Evolutionary conservation across 2,888 invertebrate genomes (phyloP).

Genomic region (Aromia moschata): DNA sequence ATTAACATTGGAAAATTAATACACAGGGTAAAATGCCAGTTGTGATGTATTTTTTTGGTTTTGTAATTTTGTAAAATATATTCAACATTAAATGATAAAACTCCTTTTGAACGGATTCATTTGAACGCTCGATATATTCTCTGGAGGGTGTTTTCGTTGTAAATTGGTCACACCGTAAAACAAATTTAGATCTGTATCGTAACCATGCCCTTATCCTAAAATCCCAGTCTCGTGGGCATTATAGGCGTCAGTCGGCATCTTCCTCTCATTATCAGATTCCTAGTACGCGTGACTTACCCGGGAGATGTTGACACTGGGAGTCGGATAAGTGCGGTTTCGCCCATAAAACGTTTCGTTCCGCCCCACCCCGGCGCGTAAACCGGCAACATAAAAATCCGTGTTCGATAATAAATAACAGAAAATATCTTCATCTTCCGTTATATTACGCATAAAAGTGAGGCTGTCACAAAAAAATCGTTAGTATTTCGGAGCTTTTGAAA

Average conservation of each 20-base stretch:
- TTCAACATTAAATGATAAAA: too few relatives aligned
- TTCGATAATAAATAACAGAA: constrained; percentile 46
- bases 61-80: too few relatives aligned
- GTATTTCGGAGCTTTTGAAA: constrained; percentile 51
- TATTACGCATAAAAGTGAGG: constrained; percentile 43
- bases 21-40: too few relatives aligned
- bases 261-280: constrained; percentile 15
- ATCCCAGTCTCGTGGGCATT: too few relatives aligned
- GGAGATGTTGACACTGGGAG: constrained; percentile 23
- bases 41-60: too few relatives aligned
- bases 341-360: constrained; percentile 47
- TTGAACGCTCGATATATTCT: too few relatives aligned
- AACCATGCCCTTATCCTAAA: too few relatives aligned
- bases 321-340: constrained; percentile 36
- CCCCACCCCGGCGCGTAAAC: constrained; percentile 35
- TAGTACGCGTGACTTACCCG: constrained; percentile 9
- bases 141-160: too few relatives aligned
- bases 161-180: too few relatives aligned
- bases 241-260: constrained; percentile 7
- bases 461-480: constrained; percentile 50
- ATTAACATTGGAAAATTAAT: too few relatives aligned
- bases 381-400: constrained; percentile 21
- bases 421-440: constrained; percentile 51
- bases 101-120: too few relatives aligned
- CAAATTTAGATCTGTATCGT: too few relatives aligned